phyloP scores from a whole-genome alignment of 1,140 invertebrate genomes.

The Calycopis cecrops region DNA sequence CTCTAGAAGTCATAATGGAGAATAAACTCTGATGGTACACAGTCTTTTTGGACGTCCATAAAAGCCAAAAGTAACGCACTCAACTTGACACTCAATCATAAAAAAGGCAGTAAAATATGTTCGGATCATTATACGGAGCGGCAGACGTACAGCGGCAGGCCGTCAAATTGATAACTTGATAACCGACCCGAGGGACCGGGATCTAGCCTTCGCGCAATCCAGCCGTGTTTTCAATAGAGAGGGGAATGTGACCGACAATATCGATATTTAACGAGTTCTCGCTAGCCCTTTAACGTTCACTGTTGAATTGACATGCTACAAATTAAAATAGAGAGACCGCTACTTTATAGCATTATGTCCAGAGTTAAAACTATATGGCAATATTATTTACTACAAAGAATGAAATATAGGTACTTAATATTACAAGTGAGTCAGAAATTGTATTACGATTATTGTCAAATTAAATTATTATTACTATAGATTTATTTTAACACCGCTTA shows the following conservation, averaged over 20 bases:
- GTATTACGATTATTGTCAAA: too few species aligned
- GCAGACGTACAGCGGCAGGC: constrained; percentile 19
- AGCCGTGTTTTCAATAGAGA: background rate
- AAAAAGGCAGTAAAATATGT: constrained; percentile 21
- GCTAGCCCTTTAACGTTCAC: too few species aligned
- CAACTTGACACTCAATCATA: constrained; percentile 13
- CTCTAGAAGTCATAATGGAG: too few species aligned
- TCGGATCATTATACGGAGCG: constrained; percentile 14
- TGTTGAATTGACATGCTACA: too few species aligned
- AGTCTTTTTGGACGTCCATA: constrained; percentile 1
- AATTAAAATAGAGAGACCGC: too few species aligned
- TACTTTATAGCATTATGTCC: too few species aligned
- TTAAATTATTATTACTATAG: too few species aligned
- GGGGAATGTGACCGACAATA: background rate
- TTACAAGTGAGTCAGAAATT: too few species aligned
- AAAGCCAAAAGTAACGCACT: background rate
- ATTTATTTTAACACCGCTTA: too few species aligned
- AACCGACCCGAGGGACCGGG: constrained; percentile 36
- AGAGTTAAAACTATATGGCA: too few species aligned
- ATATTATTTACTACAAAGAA: too few species aligned
- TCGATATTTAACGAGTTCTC: background rate
- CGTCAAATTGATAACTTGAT: constrained; percentile 59
- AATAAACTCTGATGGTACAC: background rate
- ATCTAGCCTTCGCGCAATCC: constrained; percentile 26
- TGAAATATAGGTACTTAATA: too few species aligned